Evolutionary conservation across 2,113 vertebrate genomes (phyloP), one percentile per base, ranked within the genome.

Genomic region (Falcunculus frontatus): DNA sequence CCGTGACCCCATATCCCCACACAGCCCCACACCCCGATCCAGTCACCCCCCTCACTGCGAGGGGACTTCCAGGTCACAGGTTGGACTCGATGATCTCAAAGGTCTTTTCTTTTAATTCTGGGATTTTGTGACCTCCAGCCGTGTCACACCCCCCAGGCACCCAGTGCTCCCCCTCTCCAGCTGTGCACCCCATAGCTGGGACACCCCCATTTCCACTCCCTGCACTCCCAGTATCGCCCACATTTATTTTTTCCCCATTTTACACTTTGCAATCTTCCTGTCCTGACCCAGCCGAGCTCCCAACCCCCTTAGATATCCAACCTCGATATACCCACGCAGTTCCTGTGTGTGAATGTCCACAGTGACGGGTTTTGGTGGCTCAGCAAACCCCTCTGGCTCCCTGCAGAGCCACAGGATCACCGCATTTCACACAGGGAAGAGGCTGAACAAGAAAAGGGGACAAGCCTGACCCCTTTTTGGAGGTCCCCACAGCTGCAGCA

Each of bases 261-360:
- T 13, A 18, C 15, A 1, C 35, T 50, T 55, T 4, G 5, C 82
- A 29, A 1, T 35, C 1, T 10, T 3, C n/a, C 47, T 13, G 53
- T 11, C n/a, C 25, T 7, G 37, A 22, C 33, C 41, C 29, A 25
- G 16, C 55, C 42, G 19, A 25, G 13, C 63, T 9, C 6, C 30
- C 42, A 42, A 16, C 5, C 2, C 42, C 52, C 41, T 18, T 12
- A 17, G 35, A 27, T 3, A 2, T 25, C 53, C 44, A 6, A 5
- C 7, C 25, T 15, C 10, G 25, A 10, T 20, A 5, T 10, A 22
- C 11, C 22, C 21, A 4, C 21, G 18, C 52, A 2, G 7, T 15
- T 10, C 4, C 1, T 1, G n/a, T 0, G 12, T 26, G 49, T 1
- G 2, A 8, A 3, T 9, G 27, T 12, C 11, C 52, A 3, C 6